Evolutionary conservation across 2,888 invertebrate species (phyloP), one percentile per base, ranked within the genome.

Genomic region (Octonoba sinensis): DNA sequence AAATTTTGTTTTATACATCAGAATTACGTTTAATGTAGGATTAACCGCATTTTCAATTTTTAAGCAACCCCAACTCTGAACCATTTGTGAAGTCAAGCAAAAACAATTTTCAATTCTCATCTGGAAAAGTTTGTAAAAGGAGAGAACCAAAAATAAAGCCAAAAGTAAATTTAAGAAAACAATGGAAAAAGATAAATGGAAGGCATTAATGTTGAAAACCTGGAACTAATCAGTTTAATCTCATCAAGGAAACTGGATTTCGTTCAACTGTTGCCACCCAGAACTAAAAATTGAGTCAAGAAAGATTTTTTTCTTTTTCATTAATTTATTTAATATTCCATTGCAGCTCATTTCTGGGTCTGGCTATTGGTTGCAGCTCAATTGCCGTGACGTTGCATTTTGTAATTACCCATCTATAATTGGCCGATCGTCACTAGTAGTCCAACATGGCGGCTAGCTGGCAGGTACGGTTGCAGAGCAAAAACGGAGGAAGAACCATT

Each of bases 371-470:
- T 36, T 36, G 36, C 36, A 36, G 15, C 24, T 57, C 65, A 27
- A 18, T 71, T 71, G 64, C 57, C 64, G 27, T 57, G 70, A 51
- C 22, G 59, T 65, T 36, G 65, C 57, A 54, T 82, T 75, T 70
- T 54, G 81, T 70, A 82, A 82, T 82, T 82, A 82, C 51, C 57
- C 65, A 70, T 64, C 65, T 59, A 75, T 82, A 82, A 82, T 75
- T 82, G 75, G 65, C 59, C 60, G n/a, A 66, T 36, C 36, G 3
- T 46, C n/a, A 49, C 56, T 36, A 64, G 64, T 67, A 69, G 79
- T 56, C 73, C 66, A 69, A 73, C 62, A 81, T 74, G 73, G 67
- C 67, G 59, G 70, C 12, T 47, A 47, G 46, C 62, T 16, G 15
- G 27, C 15, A 54, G 78, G 24, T 11, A 44, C 24, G 27, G 15